Conservation (phyloP, 2,797 vertebrate genomes). For the Thamnophis elegans region DNA sequence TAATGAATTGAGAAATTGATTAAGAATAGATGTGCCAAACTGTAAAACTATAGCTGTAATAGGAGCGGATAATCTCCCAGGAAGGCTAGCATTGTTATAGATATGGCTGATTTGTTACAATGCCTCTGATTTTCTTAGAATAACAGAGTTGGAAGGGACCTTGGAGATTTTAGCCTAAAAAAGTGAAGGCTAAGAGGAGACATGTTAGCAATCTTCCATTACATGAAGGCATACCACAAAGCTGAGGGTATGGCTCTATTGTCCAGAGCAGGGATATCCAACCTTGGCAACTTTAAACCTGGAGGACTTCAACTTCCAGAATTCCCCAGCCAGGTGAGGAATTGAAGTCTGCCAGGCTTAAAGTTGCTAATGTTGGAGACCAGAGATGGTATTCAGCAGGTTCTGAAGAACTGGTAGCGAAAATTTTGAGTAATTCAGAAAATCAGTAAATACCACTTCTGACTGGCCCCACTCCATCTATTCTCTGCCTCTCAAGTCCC, state of each 20-base stretch:
- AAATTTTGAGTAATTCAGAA: too few relatives aligned
- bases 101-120: slow-evolving; percentile 7
- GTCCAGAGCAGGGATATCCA: neutral
- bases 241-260: neutral
- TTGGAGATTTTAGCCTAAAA: neutral
- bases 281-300: too few relatives aligned
- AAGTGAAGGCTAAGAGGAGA: neutral
- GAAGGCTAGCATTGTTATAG: rapidly evolving
- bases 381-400: too few relatives aligned
- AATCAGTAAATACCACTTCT: too few relatives aligned
- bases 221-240: neutral
- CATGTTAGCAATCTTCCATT: neutral
- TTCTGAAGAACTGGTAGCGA: too few relatives aligned
- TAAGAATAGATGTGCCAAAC: slow-evolving; percentile 13
- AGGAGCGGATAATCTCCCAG: rapidly evolving
- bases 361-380: too few relatives aligned
- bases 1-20: slow-evolving; percentile 48
- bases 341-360: too few relatives aligned
- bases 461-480: too few relatives aligned
- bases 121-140: neutral
- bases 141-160: neutral
- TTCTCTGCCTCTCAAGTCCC: too few relatives aligned
- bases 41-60: neutral
- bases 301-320: too few relatives aligned
- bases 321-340: too few relatives aligned